These are phyloP conservation scores for Python bivittatus DNA, from an alignment of 2,113 vertebrate genomes.

Conservation along the genomic window DNA sequence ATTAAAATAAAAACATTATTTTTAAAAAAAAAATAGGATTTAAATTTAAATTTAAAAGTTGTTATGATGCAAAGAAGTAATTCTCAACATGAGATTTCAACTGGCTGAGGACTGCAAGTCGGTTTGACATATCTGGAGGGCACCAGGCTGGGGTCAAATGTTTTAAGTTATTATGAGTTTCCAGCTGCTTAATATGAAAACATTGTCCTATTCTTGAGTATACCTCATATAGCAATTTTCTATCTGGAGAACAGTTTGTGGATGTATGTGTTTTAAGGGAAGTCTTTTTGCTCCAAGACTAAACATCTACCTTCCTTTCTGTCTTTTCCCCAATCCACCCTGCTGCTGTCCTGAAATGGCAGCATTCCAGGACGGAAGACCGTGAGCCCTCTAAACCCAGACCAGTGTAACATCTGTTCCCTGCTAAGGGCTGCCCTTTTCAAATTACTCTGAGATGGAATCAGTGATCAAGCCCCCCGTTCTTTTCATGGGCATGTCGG, in stretches of 20 bases:
- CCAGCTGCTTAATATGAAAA: background rate
- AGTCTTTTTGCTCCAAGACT: constrained; percentile 27
- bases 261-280: constrained; percentile 5
- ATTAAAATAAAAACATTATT: too few species aligned
- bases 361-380: constrained; percentile 67
- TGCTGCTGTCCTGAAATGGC: constrained; percentile 43
- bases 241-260: background rate
- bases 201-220: background rate
- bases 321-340: background rate
- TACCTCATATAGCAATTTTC: background rate
- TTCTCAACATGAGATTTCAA: too few species aligned
- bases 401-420: constrained; percentile 69
- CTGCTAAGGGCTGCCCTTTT: constrained; percentile 71
- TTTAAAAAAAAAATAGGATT: too few species aligned
- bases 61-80: too few species aligned
- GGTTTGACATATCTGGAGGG: too few species aligned
- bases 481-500: constrained; percentile 70
- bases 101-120: too few species aligned
- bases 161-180: background rate
- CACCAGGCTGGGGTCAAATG: too few species aligned
- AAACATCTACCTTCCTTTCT: constrained; percentile 26
- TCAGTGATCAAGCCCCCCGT: constrained; percentile 54
- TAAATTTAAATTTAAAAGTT: too few species aligned
- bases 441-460: constrained; percentile 65
- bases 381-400: constrained; percentile 55